These are phyloP conservation scores for Caracal caracal DNA, from an alignment of 2,113 vertebrate species.

Conservation along the genomic window DNA sequence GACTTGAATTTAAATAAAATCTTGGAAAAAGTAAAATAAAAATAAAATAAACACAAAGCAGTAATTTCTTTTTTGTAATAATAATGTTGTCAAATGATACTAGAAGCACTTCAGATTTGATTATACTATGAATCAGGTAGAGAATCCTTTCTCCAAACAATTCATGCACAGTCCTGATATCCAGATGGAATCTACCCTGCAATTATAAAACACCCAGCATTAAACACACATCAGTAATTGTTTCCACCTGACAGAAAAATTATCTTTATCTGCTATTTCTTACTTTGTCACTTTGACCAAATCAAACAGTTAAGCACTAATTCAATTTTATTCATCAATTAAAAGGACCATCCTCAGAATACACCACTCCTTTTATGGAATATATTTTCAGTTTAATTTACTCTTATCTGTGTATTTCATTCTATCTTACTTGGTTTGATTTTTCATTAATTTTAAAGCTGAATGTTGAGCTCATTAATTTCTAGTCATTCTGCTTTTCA, in stretches of 20 bases:
- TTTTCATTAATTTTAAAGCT: slow-evolving; percentile 36
- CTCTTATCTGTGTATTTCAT: background rate
- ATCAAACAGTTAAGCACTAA: background rate
- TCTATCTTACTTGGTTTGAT: background rate
- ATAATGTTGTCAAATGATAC: background rate
- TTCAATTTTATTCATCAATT: background rate
- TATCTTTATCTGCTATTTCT: background rate
- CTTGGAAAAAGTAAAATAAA: too few relatives aligned
- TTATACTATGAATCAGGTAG: background rate
- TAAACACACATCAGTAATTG: background rate
- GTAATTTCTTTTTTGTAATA: background rate
- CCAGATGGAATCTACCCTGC: background rate
- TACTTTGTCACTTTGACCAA: background rate
- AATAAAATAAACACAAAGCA: background rate
- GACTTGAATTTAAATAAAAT: too few relatives aligned
- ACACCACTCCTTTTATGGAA: background rate
- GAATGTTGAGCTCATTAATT: background rate
- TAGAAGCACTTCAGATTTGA: background rate
- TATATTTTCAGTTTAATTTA: slow-evolving; percentile 34
- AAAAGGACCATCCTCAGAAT: background rate
- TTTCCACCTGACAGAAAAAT: background rate
- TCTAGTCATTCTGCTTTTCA: background rate
- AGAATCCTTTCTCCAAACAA: slow-evolving; percentile 26
- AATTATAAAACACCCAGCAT: background rate
- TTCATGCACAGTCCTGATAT: background rate